phyloP scores from a whole-genome alignment of 2,113 vertebrate species.

The Esox niger region DNA sequence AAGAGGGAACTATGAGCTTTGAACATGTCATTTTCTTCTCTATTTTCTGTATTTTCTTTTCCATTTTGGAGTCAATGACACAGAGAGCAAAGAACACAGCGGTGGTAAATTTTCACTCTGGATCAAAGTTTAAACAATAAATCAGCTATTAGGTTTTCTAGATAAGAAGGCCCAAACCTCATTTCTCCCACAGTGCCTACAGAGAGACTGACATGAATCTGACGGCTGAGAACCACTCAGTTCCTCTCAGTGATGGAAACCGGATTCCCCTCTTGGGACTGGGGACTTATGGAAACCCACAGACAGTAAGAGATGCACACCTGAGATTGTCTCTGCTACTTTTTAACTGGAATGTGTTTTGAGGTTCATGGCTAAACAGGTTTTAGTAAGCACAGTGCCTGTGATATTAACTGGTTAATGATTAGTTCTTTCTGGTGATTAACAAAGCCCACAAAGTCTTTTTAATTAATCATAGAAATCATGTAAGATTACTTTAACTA shows the following conservation, averaged over 20 bases:
- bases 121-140: conserved; percentile 3
- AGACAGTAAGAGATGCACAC: conserved; percentile 70
- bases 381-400: neutral
- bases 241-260: conserved; percentile 82
- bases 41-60: neutral
- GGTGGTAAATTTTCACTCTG: neutral
- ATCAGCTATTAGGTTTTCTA: neutral
- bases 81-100: neutral
- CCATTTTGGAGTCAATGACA: neutral
- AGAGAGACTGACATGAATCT: conserved; percentile 64
- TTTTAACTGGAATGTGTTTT: too few species aligned
- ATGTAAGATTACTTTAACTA: neutral
- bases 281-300: conserved; percentile 83
- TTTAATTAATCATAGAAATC: neutral
- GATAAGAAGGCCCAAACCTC: neutral
- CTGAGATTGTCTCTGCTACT: too few species aligned
- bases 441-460: neutral
- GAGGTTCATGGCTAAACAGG: neutral
- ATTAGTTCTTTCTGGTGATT: neutral
- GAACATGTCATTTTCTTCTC: neutral
- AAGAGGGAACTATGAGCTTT: neutral
- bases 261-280: conserved; percentile 83
- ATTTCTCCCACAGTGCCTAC: neutral
- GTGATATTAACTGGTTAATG: neutral
- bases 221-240: conserved; percentile 70